Base-by-base conservation (phyloP, 2,888 invertebrate genomes). In the Acronicta psi region DNA sequence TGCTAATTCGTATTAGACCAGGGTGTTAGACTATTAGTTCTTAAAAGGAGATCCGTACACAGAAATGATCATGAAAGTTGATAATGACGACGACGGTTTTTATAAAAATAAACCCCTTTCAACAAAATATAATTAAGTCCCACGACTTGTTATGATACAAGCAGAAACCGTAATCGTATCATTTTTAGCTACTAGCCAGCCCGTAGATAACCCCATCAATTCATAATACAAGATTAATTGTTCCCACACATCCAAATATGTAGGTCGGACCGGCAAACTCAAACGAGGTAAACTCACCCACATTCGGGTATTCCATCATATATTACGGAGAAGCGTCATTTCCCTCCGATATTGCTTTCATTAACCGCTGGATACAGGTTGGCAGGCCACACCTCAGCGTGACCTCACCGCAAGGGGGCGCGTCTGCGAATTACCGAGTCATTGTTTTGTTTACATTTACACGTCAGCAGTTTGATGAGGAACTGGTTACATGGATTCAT, bases 391-490 rank as follows among this genome's bases (percentile, higher is more conserved):
- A 84, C 91, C 91, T 88, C 73, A 63, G 20, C 74, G 80, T 90
- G 91, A 90, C 90, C 88, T 91, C 89, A 86, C 75, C 69, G 56
- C 74, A 77, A 81, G 81, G 80, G 82, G 75, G 85, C 75, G 80
- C 69, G 72, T 74, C 67, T 59, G 75, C 71, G 83, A 91, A 92
- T 92, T 90, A 91, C 89, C 91, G 79, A 93, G 88, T 93, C 93
- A 93, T 90, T 92, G 91, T 92, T 93, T 91, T 92, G 91, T 88
- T 92, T 92, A 91, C 90, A 92, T 92, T 93, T 92, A 92, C 92
- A 92, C 93, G 91, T 93, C 92, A 91, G 91, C 92, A 83, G 82
- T 86, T 87, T 86, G 82, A 83, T 69, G 64, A 73, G 65, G 69
- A 77, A 75, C 77, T 77, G 83, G 82, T 82, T 82, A 81, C 75